These are phyloP conservation scores for Olivierus martensii DNA, from an alignment of 1,140 invertebrate genomes.

Conservation along the genomic window DNA sequence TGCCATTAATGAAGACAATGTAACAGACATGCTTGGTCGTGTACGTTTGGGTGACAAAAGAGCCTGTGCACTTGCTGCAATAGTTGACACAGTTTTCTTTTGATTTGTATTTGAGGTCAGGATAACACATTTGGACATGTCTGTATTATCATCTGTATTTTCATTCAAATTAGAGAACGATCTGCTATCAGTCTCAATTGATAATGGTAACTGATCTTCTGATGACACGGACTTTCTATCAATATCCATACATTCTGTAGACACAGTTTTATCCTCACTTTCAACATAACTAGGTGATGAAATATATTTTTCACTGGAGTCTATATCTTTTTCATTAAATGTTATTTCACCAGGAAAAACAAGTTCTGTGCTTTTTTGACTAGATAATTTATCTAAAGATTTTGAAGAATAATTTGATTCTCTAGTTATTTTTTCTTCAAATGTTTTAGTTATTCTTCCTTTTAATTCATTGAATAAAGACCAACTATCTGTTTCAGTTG, in stretches of 20 bases:
- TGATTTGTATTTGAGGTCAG: neutral
- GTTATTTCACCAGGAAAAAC: neutral
- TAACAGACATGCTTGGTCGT: neutral
- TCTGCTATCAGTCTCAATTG: neutral
- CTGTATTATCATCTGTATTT: neutral
- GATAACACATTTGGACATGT: neutral
- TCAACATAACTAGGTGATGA: neutral
- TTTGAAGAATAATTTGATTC: neutral
- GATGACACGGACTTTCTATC: neutral
- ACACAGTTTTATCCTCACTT: neutral
- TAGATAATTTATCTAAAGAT: neutral
- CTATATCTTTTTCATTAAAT: neutral
- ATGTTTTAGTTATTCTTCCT: constrained; percentile 9
- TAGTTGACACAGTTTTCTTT: neutral
- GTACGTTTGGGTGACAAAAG: neutral
- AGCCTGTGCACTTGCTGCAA: neutral
- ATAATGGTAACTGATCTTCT: neutral
- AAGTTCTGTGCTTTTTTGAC: neutral
- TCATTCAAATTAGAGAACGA: neutral
- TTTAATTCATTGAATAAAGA: constrained; percentile 12
- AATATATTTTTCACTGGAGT: neutral
- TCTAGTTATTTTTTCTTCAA: constrained; percentile 5
- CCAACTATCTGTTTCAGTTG: constrained; percentile 7
- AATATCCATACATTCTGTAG: constrained; percentile 2
- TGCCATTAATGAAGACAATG: constrained; percentile 4